Conservation (phyloP, 2,113 vertebrate genomes). For the Rousettus leschenaultii region DNA sequence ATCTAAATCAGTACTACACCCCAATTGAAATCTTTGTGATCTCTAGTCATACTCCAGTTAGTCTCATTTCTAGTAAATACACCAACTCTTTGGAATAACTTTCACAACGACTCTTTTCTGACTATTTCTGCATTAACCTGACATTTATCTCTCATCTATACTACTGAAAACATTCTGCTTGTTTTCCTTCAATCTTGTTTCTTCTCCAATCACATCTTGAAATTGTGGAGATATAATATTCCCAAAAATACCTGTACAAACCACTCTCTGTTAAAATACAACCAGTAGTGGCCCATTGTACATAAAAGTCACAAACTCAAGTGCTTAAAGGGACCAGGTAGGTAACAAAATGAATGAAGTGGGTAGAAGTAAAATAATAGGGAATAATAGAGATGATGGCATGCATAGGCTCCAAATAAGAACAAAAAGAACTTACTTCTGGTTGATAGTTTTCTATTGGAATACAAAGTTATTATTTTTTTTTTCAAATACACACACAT, state of each 20-base stretch:
- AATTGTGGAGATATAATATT: not conserved
- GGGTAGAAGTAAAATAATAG: not conserved
- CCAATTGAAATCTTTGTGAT: not conserved
- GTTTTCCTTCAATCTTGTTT: not conserved
- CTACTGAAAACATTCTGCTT: not conserved
- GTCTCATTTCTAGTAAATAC: not conserved
- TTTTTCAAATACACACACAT: not conserved
- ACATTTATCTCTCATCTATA: not conserved
- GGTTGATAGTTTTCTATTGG: not conserved
- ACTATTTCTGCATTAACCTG: not conserved
- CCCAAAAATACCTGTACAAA: not conserved
- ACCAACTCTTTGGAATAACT: not conserved
- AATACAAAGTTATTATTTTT: not conserved
- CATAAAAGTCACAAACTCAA: not conserved
- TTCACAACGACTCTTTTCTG: not conserved
- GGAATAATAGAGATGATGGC: not conserved
- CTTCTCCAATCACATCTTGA: not conserved
- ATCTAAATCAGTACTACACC: not conserved
- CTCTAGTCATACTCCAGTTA: not conserved
- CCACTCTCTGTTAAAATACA: not conserved
- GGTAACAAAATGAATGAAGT: not conserved
- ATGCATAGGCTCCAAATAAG: not conserved
- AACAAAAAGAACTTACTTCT: not conserved
- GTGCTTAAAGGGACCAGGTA: not conserved
- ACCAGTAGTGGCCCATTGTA: not conserved